These are phyloP conservation scores for Rachycentron canadum DNA, from an alignment of 2,797 vertebrate genomes.

Conservation along the genomic window DNA sequence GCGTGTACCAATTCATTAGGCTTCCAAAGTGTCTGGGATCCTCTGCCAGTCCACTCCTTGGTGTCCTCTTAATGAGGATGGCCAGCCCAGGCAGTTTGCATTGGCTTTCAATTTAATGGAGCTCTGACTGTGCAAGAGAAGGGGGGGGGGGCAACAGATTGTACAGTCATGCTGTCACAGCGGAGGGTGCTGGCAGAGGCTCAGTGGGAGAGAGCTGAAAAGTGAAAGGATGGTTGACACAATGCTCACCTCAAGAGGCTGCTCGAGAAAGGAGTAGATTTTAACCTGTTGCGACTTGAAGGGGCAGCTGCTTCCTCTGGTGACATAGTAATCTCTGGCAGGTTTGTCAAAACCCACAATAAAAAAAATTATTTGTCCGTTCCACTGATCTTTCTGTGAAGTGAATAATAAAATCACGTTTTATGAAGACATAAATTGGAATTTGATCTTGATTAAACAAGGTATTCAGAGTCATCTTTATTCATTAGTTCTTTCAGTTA, in stretches of 20 bases:
- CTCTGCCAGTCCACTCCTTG: slow-evolving; percentile 72
- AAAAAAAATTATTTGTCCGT: neutral
- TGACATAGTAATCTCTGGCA: neutral
- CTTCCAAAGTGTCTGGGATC: slow-evolving; percentile 63
- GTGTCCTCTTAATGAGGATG: slow-evolving; percentile 77
- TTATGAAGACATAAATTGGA: neutral
- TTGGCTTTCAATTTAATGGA: slow-evolving; percentile 74
- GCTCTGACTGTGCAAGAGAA: slow-evolving; percentile 56
- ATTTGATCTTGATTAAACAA: neutral
- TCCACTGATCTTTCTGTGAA: neutral
- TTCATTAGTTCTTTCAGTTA: neutral
- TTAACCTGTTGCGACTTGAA: slow-evolving; percentile 17
- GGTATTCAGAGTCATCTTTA: neutral
- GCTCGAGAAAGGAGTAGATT: neutral
- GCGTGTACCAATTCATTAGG: slow-evolving; percentile 72
- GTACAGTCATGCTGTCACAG: slow-evolving; percentile 64
- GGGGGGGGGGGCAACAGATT: slow-evolving; percentile 56
- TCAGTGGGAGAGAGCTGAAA: slow-evolving; percentile 32
- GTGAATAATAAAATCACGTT: neutral
- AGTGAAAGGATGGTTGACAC: slow-evolving; percentile 31
- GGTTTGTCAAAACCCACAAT: neutral
- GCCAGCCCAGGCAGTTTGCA: slow-evolving; percentile 73
- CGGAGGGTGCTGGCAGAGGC: slow-evolving; percentile 43
- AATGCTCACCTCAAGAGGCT: slow-evolving; percentile 26
- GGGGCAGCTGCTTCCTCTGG: slow-evolving; percentile 4